A percentile compares a stretch with the other conserved stretches of the same genome.
Conservation (phyloP, 1,140 invertebrate genomes). For the Drosophila ohnishii region DNA sequence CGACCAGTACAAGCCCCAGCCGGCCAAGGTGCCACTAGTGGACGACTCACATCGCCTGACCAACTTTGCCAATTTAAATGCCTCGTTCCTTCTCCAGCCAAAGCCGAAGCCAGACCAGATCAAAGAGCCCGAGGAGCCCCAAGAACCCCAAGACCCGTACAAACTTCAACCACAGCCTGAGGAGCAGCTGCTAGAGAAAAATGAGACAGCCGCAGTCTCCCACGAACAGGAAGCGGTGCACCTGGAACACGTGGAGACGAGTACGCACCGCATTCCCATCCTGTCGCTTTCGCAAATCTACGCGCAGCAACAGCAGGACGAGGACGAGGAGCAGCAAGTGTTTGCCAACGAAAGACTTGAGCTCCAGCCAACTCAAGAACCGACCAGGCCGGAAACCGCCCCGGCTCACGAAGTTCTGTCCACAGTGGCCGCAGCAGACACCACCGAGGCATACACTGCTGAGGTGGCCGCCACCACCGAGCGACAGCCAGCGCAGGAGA, state of each 20-base stretch:
- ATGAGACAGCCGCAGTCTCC: conserved; percentile 20
- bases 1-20: conserved; percentile 12
- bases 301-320: conserved; percentile 71
- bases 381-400: conserved; percentile 41
- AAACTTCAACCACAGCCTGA: conserved; percentile 8
- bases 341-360: conserved; percentile 52
- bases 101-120: conserved; percentile 36
- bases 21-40: conserved; percentile 4
- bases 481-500: not conserved
- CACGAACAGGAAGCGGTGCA: conserved; percentile 48
- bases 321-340: conserved; percentile 60
- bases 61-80: conserved; percentile 69
- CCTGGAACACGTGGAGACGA: conserved; percentile 41
- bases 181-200: conserved; percentile 10
- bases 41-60: conserved; percentile 63
- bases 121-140: conserved; percentile 2
- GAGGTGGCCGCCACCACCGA: conserved; percentile 22
- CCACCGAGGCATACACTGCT: conserved; percentile 16
- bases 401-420: not conserved
- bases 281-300: conserved; percentile 76
- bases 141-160: conserved; percentile 10
- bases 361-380: conserved; percentile 38
- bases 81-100: conserved; percentile 64
- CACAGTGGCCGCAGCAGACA: conserved; percentile 1
- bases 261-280: conserved; percentile 49